Conservation (phyloP, 1,140 invertebrate genomes). For the Cyrtorhinus lividipennis region DNA sequence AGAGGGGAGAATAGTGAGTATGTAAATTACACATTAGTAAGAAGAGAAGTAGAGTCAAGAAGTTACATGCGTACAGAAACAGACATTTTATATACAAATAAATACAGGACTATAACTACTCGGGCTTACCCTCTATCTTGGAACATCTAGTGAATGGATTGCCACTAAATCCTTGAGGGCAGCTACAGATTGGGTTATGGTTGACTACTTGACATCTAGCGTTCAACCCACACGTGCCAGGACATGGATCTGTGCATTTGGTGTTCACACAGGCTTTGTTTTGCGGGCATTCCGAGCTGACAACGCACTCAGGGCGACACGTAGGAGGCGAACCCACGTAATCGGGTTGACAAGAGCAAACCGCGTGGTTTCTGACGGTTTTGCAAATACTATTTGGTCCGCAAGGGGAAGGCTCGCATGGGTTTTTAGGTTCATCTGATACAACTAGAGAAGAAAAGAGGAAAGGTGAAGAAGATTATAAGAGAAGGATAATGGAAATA, state of each 20-base stretch:
- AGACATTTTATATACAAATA: background rate
- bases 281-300: conserved; percentile 32
- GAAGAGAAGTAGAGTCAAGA: conserved; percentile 10
- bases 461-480: conserved; percentile 17
- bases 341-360: conserved; percentile 35
- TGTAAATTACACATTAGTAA: background rate
- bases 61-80: background rate
- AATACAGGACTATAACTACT: conserved; percentile 20
- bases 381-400: conserved; percentile 35
- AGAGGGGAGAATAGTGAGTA: conserved; percentile 22
- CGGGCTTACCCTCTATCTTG: conserved; percentile 40
- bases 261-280: conserved; percentile 33
- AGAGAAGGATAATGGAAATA: conserved; percentile 12
- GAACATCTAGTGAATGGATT: conserved; percentile 38
- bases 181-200: conserved; percentile 33
- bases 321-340: conserved; percentile 34
- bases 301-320: conserved; percentile 34
- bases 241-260: conserved; percentile 34
- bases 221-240: conserved; percentile 35
- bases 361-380: conserved; percentile 32
- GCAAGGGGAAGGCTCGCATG: conserved; percentile 31
- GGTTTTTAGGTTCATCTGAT: conserved; percentile 24
- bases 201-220: conserved; percentile 32
- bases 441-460: conserved; percentile 22
- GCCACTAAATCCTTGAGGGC: conserved; percentile 32